phyloP scores from a whole-genome alignment of 2,888 invertebrate species.

The Leptinotarsa haldemani region DNA sequence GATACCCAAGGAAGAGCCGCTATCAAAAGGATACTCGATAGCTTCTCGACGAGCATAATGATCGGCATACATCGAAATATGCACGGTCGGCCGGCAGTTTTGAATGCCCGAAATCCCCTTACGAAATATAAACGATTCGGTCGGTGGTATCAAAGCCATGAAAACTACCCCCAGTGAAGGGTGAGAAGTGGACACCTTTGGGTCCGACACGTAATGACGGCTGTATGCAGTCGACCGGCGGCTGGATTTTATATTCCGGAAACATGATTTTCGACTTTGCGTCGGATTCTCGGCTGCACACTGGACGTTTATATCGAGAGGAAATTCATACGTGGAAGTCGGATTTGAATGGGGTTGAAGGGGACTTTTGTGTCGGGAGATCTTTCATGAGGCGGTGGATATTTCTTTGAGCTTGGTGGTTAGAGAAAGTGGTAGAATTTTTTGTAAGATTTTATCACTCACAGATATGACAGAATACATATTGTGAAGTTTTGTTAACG shows the following conservation, averaged over 20 bases:
- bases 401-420: background rate
- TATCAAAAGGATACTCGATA: background rate
- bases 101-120: conserved; percentile 8
- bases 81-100: background rate
- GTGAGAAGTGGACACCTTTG: conserved; percentile 11
- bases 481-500: too few relatives aligned
- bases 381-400: background rate
- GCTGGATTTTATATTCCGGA: background rate
- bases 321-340: background rate
- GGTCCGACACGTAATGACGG: conserved; percentile 3
- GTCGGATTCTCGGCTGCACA: background rate
- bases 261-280: conserved; percentile 14
- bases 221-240: conserved; percentile 2
- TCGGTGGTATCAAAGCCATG: conserved; percentile 6
- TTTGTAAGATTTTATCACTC: too few relatives aligned
- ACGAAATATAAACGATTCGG: conserved; percentile 14
- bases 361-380: background rate
- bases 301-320: conserved; percentile 1
- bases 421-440: background rate
- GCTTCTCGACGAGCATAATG: conserved; percentile 3
- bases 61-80: conserved; percentile 8
- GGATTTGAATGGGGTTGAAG: background rate
- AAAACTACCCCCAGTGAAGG: background rate
- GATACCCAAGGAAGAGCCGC: background rate
- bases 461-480: too few relatives aligned